phyloP scores from a whole-genome alignment of 2,888 invertebrate genomes.

The Fissipunctia ypsillon region DNA sequence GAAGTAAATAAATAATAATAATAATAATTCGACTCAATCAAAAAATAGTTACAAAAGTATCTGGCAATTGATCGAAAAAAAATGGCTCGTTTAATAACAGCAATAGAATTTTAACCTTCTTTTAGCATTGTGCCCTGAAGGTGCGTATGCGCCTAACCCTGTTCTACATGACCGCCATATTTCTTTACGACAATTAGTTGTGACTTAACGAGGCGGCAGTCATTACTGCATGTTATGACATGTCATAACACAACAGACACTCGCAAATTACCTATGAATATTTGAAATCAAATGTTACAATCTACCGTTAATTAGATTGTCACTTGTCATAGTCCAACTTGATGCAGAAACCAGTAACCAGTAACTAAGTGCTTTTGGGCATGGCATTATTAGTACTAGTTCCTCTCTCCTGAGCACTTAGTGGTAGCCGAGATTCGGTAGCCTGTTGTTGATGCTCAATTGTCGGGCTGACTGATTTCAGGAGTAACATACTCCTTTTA shows the following conservation, averaged over 20 bases:
- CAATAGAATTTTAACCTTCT: constrained; percentile 27
- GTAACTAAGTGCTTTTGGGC: not conserved
- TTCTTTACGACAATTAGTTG: constrained; percentile 32
- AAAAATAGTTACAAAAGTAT: constrained; percentile 21
- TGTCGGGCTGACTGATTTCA: not conserved
- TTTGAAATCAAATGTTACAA: constrained; percentile 15
- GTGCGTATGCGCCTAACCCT: constrained; percentile 34
- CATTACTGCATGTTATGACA: constrained; percentile 33
- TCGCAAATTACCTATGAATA: constrained; percentile 26
- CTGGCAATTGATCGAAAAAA: constrained; percentile 18
- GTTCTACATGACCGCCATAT: constrained; percentile 27
- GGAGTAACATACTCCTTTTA: not conserved
- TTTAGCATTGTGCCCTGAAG: constrained; percentile 43
- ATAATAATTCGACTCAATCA: too few species aligned
- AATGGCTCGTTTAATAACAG: constrained; percentile 20
- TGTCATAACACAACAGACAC: constrained; percentile 39
- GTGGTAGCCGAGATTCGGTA: not conserved
- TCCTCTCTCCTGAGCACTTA: not conserved
- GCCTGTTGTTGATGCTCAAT: too few species aligned
- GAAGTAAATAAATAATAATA: too few species aligned
- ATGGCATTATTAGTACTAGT: not conserved
- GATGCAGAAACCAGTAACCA: too few species aligned
- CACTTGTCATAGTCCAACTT: constrained; percentile 11
- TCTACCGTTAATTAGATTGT: constrained; percentile 3
- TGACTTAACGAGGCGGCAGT: constrained; percentile 14